These are phyloP conservation scores for Caerostris darwini DNA, from an alignment of 1,140 invertebrate genomes.

Conservation along the genomic window DNA sequence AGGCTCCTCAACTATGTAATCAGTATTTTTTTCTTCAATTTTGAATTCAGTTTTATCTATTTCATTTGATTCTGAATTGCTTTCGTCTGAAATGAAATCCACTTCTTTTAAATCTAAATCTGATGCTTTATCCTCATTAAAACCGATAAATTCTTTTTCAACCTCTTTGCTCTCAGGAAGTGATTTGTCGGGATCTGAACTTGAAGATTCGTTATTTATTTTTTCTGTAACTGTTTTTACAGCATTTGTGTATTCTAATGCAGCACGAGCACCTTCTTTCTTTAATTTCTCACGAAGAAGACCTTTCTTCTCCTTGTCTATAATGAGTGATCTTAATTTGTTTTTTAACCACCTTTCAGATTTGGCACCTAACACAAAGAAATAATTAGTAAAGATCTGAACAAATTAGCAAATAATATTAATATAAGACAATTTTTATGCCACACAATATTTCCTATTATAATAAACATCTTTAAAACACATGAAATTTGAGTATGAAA, in stretches of 20 bases:
- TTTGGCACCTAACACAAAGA: constrained; percentile 61
- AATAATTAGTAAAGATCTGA: not conserved
- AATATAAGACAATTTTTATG: too few species aligned
- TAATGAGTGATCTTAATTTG: constrained; percentile 61
- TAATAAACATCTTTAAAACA: too few species aligned
- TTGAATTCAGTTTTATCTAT: not conserved
- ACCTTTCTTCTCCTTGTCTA: constrained; percentile 50
- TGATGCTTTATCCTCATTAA: constrained; percentile 18
- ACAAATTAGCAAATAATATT: not conserved
- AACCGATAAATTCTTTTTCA: not conserved
- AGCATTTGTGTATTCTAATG: not conserved
- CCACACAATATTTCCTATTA: too few species aligned
- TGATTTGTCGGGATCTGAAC: not conserved
- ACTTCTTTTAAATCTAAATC: not conserved
- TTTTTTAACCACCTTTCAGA: constrained; percentile 74
- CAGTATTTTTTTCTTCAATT: constrained; percentile 78
- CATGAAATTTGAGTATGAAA: too few species aligned
- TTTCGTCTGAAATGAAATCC: not conserved
- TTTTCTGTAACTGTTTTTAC: not conserved
- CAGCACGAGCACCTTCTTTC: not conserved
- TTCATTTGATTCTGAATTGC: not conserved
- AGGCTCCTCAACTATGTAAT: not conserved
- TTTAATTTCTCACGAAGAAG: not conserved
- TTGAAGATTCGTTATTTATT: not conserved
- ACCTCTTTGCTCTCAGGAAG: not conserved